Evolutionary conservation across 1,140 invertebrate species (phyloP), one percentile per base, ranked within the genome.

Genomic region (Neocloeon triangulifer): DNA sequence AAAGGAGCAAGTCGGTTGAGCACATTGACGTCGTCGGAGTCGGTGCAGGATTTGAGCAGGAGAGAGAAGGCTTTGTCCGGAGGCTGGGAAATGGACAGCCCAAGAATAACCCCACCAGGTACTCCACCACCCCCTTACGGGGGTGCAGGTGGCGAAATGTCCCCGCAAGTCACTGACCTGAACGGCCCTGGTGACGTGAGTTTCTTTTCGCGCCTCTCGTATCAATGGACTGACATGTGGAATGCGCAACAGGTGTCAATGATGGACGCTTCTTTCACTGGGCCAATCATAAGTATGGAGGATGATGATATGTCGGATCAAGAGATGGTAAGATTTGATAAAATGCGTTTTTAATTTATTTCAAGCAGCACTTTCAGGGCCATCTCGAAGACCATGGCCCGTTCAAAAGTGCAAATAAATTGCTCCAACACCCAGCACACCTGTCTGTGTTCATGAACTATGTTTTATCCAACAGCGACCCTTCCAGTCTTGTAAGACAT

Each of bases 241-340:
- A 8, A 23, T 23, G 8, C 22, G 8, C 22, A 23, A 8, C 8
- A 23, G 8, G 8, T 23, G 12, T 8, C 12, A 8, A 23, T 23
- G 22, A 23, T 23, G 8, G 22, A 23, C 12, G 22, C 8, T 23
- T 8, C 8, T 23, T 23, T 23, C 12, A 8, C 8, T 23, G 8
- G 22, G 43, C 66, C 73, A 19, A 89, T 92, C 29, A 84, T 89
- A 43, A 82, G 79, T 15, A 89, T 89, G 78, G 86, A 94, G 51
- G 85, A 91, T 49, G 85, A 91, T 47, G 84, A 89, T 43, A 73
- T 80, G 37, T 82, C 75, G 25, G 78, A 82, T 52, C 67, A 76
- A 44, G 76, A 81, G 58, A 59, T 68, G 42, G 72, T 74, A 47
- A 61, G 59, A 2, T n/a, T n/a, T n/a, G n/a, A n/a, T n/a, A n/a